Evolutionary conservation across 2,797 vertebrate species (phyloP).

Genomic region (Acomys russatus): DNA sequence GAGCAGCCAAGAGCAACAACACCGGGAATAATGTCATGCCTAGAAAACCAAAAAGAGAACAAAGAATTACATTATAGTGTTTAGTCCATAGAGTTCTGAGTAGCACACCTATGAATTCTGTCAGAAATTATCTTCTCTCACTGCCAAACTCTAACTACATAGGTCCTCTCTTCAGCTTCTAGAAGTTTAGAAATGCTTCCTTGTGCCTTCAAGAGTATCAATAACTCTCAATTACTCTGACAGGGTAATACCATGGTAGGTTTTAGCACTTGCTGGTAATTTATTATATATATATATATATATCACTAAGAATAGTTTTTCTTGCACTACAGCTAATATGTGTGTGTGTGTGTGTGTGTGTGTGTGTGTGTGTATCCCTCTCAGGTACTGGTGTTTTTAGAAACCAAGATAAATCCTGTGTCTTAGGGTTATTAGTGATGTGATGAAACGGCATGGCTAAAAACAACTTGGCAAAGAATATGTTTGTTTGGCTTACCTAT

Average conservation of each 20-base stretch:
- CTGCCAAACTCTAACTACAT: neutral
- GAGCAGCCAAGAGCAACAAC: constrained; percentile 72
- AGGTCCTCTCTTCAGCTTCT: neutral
- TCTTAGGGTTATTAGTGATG: neutral
- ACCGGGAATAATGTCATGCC: constrained; percentile 76
- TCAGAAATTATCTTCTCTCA: accelerated
- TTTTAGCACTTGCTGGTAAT: neutral
- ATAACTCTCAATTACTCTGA: neutral
- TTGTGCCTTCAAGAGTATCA: neutral
- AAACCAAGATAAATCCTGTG: neutral
- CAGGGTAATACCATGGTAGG: neutral
- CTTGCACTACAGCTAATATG: no score
- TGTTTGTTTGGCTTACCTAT: neutral
- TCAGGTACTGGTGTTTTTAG: neutral
- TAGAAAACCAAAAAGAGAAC: constrained; percentile 68
- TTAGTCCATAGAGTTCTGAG: neutral
- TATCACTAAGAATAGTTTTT: no score
- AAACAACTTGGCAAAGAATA: neutral
- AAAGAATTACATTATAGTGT: neutral
- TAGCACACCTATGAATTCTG: neutral
- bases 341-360: no score
- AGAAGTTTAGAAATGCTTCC: constrained; percentile 1
- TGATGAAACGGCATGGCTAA: neutral
- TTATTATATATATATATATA: no score
- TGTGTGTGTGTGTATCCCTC: no score